A percentile compares a stretch with the other conserved stretches of the same genome.
Conservation (phyloP, 2,888 invertebrate species). For the Adineta ricciae region DNA sequence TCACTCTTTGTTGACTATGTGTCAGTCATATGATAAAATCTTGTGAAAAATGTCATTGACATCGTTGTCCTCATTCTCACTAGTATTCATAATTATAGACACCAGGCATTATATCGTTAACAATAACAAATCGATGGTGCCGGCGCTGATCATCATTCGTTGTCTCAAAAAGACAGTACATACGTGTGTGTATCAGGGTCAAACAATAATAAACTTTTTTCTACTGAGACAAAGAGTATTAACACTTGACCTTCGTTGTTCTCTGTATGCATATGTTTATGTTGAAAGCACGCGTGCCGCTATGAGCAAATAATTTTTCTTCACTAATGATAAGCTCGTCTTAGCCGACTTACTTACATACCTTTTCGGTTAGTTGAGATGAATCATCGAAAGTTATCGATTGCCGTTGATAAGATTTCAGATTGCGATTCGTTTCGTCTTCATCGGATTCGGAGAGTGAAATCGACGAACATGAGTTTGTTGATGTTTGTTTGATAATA, state of each 20-base stretch:
- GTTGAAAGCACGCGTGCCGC: slow-evolving; percentile 9
- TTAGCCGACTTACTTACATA: slow-evolving; percentile 4
- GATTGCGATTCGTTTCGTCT: background rate
- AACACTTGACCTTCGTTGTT: slow-evolving; percentile 9
- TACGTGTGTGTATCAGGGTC: slow-evolving; percentile 15
- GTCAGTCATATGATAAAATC: background rate
- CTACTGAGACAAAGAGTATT: background rate
- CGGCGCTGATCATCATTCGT: background rate
- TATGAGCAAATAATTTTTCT: background rate
- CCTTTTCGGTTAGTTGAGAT: slow-evolving; percentile 3
- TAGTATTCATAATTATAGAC: background rate
- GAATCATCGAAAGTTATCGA: background rate
- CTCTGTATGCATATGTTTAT: background rate
- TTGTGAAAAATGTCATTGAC: background rate
- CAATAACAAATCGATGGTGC: slow-evolving; percentile 1
- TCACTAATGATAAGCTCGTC: background rate
- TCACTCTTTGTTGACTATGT: background rate
- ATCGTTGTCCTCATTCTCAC: background rate
- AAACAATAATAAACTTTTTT: slow-evolving; percentile 9
- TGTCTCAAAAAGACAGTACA: background rate
- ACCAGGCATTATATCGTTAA: background rate
- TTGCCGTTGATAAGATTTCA: background rate
- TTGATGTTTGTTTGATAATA: background rate
- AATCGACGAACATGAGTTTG: background rate
- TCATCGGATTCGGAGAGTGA: background rate